Evolutionary conservation across 2,888 invertebrate genomes (phyloP), one percentile per base, ranked within the genome.

Genomic region (Iselma pallidipennis): DNA sequence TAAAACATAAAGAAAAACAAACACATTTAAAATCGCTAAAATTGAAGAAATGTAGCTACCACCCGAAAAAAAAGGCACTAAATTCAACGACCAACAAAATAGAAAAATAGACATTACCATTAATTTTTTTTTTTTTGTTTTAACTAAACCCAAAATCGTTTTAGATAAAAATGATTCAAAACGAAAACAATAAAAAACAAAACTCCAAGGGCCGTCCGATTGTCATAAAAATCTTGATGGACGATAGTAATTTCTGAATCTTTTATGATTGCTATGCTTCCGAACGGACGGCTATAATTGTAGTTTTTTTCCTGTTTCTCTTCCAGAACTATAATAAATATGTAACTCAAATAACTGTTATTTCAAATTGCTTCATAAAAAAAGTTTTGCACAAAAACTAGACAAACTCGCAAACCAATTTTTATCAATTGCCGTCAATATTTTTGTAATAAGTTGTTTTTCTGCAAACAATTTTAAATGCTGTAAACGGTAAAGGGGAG

Each of bases 221-320:
- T 71, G 72, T 72, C 73, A 72, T 75, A 74, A 75, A 54, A 75
- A 68, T 64, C 65, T 73, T 74, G 72, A 75, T 73, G 75, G 74
- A 71, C 72, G 70, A 74, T 73, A 72, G 69, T 70, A 68, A 70
- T 74, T 74, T 70, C 74, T 70, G 66, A 71, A 71, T 71, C 69
- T 74, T 74, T 74, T 73, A 73, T 69, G 72, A 45, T 21, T 21
- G 45, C 45, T 21, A 69, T 60, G 70, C 68, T 67, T 66, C 72
- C 71, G 70, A 66, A 71, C 65, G 66, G 65, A 66, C 66, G 62
- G 63, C 66, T 66, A 66, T 69, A 57, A 49, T 55, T 55, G 59
- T 56, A 59, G 59, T 56, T 58, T 59, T 55, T 56, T 57, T 56
- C 10, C 4, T 10, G 4, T 45, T 4, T 21, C 21, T 10, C 21